A percentile compares a stretch with the other conserved stretches of the same genome.
Evolutionary conservation across 2,888 invertebrate genomes (phyloP).

Genomic region (Oligia strigilis): DNA sequence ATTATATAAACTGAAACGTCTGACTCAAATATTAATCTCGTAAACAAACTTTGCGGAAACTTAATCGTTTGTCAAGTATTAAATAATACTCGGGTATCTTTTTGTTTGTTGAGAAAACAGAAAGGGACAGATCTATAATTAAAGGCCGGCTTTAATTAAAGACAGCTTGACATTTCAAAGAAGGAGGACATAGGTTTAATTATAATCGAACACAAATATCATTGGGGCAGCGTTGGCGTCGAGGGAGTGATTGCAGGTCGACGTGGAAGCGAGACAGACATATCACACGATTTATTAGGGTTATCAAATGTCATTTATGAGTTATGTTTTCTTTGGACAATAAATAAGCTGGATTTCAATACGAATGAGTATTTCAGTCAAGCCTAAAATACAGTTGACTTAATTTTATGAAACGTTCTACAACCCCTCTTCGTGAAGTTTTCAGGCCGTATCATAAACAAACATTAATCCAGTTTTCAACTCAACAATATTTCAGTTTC

Average conservation of each 20-base stretch:
- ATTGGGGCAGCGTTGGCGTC: slow-evolving; percentile 86
- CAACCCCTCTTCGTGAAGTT: neutral
- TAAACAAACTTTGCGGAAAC: slow-evolving; percentile 61
- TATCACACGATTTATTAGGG: slow-evolving; percentile 58
- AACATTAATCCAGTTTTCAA: neutral
- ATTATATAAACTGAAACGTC: slow-evolving; percentile 46
- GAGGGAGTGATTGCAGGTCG: slow-evolving; percentile 83
- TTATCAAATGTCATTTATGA: slow-evolving; percentile 42
- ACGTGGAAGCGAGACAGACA: slow-evolving; percentile 68
- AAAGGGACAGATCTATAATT: slow-evolving; percentile 84
- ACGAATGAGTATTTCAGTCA: neutral
- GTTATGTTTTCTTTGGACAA: neutral
- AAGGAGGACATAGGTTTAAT: slow-evolving; percentile 86
- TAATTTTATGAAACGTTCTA: neutral
- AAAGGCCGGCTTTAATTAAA: slow-evolving; percentile 85
- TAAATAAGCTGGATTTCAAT: neutral
- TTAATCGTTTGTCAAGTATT: slow-evolving; percentile 60
- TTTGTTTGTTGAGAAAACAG: slow-evolving; percentile 74
- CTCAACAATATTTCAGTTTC: slow-evolving; percentile 16
- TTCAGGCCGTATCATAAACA: neutral
- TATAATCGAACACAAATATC: slow-evolving; percentile 89
- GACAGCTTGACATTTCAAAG: slow-evolving; percentile 90
- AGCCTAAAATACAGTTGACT: neutral
- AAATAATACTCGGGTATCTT: slow-evolving; percentile 64
- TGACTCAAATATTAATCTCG: slow-evolving; percentile 57